These are phyloP conservation scores for Heliconius sara DNA, from an alignment of 2,888 invertebrate species.

Conservation along the genomic window DNA sequence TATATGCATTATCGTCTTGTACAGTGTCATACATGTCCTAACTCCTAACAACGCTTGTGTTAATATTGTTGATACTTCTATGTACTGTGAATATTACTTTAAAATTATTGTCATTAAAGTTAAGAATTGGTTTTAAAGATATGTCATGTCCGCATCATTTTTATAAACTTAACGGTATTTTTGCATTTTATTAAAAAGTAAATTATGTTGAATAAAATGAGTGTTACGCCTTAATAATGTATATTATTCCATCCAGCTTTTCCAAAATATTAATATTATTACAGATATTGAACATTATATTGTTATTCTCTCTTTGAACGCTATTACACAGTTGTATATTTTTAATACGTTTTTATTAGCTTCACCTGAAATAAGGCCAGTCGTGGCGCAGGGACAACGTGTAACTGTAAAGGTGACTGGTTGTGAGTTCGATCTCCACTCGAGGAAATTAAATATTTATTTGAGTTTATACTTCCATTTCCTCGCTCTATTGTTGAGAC, in stretches of 20 bases:
- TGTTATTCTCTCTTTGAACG: no score
- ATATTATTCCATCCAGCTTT: background rate
- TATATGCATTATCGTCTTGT: background rate
- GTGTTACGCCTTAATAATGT: background rate
- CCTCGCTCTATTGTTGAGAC: no score
- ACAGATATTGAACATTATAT: no score
- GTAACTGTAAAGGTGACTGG: no score
- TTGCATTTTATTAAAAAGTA: background rate
- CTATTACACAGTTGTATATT: no score
- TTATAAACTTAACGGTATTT: background rate
- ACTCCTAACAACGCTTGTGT: background rate
- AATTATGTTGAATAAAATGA: conserved; percentile 9
- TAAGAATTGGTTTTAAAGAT: background rate
- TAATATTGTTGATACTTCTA: background rate
- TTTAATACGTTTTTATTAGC: no score
- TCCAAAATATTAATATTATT: background rate
- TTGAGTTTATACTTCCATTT: no score
- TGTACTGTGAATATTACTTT: background rate
- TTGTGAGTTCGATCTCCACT: no score
- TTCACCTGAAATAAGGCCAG: no score
- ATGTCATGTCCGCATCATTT: background rate
- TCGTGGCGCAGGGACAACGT: no score
- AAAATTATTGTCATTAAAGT: background rate
- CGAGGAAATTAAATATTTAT: no score
- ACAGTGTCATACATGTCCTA: background rate